Evolutionary conservation across 2,113 vertebrate species (phyloP).

Genomic region (Vombatus ursinus): DNA sequence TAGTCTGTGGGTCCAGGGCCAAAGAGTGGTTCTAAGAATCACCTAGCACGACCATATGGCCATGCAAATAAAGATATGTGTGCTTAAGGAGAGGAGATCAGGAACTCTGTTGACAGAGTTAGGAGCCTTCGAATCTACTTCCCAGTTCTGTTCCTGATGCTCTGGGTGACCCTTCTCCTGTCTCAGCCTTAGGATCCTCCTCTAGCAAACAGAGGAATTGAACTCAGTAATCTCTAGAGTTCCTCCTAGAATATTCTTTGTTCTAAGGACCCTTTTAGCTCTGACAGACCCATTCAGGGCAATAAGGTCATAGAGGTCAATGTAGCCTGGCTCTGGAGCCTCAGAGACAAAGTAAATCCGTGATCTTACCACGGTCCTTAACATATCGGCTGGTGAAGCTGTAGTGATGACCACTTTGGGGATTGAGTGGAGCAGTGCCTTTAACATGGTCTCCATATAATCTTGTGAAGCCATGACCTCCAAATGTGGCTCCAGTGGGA

Average conservation of each 20-base stretch:
- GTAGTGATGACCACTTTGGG: not conserved
- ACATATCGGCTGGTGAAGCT: not conserved
- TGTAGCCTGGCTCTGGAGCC: not conserved
- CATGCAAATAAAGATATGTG: not conserved
- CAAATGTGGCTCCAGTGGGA: not conserved
- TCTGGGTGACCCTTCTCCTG: not conserved
- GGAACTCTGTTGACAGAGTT: not conserved
- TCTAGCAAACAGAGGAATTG: not conserved
- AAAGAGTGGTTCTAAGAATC: too few species aligned
- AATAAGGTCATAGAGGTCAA: not conserved
- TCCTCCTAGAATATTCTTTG: not conserved
- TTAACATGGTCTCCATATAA: not conserved
- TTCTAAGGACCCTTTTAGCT: not conserved
- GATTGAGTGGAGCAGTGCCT: not conserved
- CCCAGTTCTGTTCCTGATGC: not conserved
- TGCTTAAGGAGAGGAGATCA: not conserved
- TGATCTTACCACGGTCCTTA: not conserved
- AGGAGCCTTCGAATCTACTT: not conserved
- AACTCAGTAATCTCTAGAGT: not conserved
- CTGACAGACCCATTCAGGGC: not conserved
- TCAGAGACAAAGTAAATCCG: not conserved
- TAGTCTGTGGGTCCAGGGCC: not conserved
- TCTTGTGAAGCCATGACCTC: not conserved
- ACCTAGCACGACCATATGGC: not conserved
- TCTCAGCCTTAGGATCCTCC: not conserved